Base-by-base conservation (phyloP, 2,113 vertebrate genomes). In the Geococcyx californianus region DNA sequence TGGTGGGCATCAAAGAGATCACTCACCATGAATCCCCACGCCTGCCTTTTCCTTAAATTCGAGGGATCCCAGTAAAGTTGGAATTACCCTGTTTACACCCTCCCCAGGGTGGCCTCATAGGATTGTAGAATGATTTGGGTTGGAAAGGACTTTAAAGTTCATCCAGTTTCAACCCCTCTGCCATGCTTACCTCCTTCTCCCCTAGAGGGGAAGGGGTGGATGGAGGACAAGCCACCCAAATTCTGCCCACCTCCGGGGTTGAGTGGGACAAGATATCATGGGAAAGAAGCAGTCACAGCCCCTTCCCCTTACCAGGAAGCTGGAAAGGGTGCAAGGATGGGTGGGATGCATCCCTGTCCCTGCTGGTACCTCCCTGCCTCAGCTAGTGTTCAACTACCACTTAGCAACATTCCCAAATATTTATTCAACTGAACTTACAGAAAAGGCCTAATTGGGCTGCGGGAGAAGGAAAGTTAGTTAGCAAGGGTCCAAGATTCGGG, bases 351-450 rank as follows among this genome's bases (percentile, higher is more conserved):
- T 77, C 74, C 73, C 49, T 52, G 10, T n/a, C 42, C 17, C 25
- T 56, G 33, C 16, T 45, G 17, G 51, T 12, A 18, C 19, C 17
- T 42, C 38, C 17, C 9, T 38, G 59, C 66, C 26, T 80, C 81
- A 84, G 55, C 64, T 80, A 7, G 44, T 42, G 52, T 63, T 84
- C 89, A 72, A 33, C 80, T 92, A 49, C 80, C 94, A 84, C 84
- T 91, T 91, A 68, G 60, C 60, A 72, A 42, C 76, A 67, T 79
- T 94, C 92, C 83, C 93, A 95, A 94, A 92, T 95, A 96, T 96
- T 91, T 95, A 91, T 91, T 84, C 55, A 40, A 63, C 67, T 94
- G 78, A 79, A 77, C 77, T 74, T 95, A 64, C 67, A 85, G 82
- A 84, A 90, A 88, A 73, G 58, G 75, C 62, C 58, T 90, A 77